Evolutionary conservation across 2,797 vertebrate species (phyloP), one percentile per base, ranked within the genome.

Genomic region (Mionectes olivaceus): DNA sequence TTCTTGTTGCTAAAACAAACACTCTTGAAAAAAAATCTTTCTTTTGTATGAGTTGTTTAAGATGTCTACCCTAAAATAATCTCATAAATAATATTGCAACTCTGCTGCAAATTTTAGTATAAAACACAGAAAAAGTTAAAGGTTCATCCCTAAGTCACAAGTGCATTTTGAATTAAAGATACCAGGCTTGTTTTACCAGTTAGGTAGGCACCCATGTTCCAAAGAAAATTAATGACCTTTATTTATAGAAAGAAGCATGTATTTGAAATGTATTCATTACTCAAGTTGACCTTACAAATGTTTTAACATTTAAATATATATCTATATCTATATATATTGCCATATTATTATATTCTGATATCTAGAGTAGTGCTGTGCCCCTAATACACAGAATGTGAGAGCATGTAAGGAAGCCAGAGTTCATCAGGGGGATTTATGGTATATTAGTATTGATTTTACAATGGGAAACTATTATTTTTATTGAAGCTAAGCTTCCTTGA

Each of bases 291-390:
- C 96, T 88, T 63, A 91, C 23, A 86, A 84, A 93, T 79, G 69
- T 95, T 95, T 96, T 87, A 87, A 85, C 90, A 95, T 80, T 95
- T 94, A 93, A 93, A 90, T 96, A 89, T 93, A 87, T 94, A 95
- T 89, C 86, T 89, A 82, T 95, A 95, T 90, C 88, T 96, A 94
- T 94, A 95, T 92, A 89, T 97, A 96, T 95, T 96, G 95, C 91
- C 94, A 96, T 96, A 78, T 95, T 90, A 90, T 94, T 96, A 95
- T 95, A 91, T 95, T 96, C 94, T 89, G 57, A 67, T 96, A 95
- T 86, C 82, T 96, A 85, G 81, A 83, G 49, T 97, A 95, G 92
- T 96, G 83, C 94, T 96, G 84, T 96, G 90, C 93, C 96, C 95
- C 93, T 91, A 86, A 86, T 52, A 80, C 91, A 94, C 87, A 91